These are phyloP conservation scores for Electrona antarctica DNA, from an alignment of 2,113 vertebrate species.

Conservation along the genomic window DNA sequence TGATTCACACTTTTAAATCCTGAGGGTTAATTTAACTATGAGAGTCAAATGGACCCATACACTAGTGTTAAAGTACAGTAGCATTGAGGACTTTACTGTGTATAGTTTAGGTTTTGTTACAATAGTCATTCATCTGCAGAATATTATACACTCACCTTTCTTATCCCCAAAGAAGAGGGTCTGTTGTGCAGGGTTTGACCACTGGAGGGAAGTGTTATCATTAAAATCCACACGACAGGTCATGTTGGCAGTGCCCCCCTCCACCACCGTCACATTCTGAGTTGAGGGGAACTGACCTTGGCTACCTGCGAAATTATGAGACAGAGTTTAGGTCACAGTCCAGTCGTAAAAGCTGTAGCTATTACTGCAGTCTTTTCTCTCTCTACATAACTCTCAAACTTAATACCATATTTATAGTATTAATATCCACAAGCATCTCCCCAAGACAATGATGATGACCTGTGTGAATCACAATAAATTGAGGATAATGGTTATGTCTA, in stretches of 20 bases:
- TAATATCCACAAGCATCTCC: background rate
- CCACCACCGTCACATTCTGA: conserved; percentile 95
- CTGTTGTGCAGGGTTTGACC: conserved; percentile 99
- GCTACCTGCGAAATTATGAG: conserved; percentile 80
- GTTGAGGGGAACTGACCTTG: conserved; percentile 96
- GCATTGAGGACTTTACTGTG: too few species aligned
- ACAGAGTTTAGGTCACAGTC: conserved; percentile 83
- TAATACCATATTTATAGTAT: conserved; percentile 13
- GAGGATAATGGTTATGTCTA: conserved; percentile 24
- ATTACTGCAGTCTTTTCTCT: conserved; percentile 16
- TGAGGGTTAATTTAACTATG: conserved; percentile 58
- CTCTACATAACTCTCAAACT: conserved; percentile 31
- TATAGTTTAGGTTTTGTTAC: too few species aligned
- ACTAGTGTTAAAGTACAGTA: too few species aligned
- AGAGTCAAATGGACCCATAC: too few species aligned
- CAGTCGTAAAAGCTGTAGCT: conserved; percentile 17
- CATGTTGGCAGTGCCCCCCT: conserved; percentile 94
- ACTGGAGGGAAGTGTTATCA: conserved; percentile 99
- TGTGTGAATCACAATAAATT: conserved; percentile 39
- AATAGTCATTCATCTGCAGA: too few species aligned
- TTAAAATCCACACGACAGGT: conserved; percentile 99
- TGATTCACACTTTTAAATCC: background rate
- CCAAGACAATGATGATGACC: conserved; percentile 24
- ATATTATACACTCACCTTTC: conserved; percentile 85
- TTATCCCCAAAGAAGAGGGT: conserved; percentile 99